Conservation (phyloP, 2,888 invertebrate species). For the Noctua comes region DNA sequence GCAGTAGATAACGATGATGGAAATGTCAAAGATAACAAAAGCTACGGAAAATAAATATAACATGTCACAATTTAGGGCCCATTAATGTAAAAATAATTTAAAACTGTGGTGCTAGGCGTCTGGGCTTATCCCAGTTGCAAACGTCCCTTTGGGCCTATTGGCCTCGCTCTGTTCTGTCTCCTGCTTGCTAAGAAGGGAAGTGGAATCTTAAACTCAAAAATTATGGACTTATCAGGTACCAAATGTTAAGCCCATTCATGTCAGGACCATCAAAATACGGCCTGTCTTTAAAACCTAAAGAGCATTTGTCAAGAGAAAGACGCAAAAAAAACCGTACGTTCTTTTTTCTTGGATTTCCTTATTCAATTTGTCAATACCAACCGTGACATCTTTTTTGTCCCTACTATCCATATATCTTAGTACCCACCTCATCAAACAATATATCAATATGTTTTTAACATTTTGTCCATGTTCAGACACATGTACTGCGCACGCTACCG, state of each 20-base stretch:
- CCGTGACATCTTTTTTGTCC: slow-evolving; percentile 28
- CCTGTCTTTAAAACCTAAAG: not conserved
- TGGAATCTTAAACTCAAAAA: not conserved
- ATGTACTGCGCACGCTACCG: slow-evolving; percentile 66
- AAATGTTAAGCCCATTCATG: not conserved
- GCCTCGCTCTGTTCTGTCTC: not conserved
- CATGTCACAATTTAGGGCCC: not conserved
- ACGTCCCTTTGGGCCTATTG: not conserved
- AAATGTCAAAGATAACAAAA: not conserved
- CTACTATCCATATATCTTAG: slow-evolving; percentile 41
- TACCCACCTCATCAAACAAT: slow-evolving; percentile 49
- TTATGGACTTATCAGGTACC: not conserved
- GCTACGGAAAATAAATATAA: not conserved
- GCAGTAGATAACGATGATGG: not conserved
- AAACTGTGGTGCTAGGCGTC: not conserved
- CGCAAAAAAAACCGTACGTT: not conserved
- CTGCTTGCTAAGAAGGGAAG: not conserved
- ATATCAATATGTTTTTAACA: slow-evolving; percentile 64
- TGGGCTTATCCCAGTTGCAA: not conserved
- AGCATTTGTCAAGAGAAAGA: not conserved
- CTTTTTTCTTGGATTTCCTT: not conserved
- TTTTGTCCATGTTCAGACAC: slow-evolving; percentile 60
- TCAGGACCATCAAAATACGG: not conserved
- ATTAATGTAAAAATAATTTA: not conserved
- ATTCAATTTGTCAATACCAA: slow-evolving; percentile 21